Evolutionary conservation across 2,113 vertebrate genomes (phyloP), one percentile per base, ranked within the genome.

Genomic region (Nestor notabilis): DNA sequence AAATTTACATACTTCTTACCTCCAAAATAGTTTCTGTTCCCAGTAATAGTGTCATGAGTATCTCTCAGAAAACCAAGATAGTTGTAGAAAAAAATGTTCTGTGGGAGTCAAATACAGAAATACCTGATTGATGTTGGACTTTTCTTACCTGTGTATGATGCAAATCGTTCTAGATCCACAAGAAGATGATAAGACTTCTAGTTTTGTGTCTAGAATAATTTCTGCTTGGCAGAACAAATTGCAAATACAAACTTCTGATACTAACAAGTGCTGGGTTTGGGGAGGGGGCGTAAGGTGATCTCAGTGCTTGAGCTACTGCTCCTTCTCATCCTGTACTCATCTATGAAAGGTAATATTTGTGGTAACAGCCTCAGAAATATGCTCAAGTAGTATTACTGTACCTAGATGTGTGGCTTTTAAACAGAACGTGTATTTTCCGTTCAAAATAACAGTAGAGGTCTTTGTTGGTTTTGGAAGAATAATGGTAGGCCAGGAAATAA

Each of bases 401-500:
- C 49, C 47, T 69, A 18, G 21, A 18, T 70, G 29, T 81, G 39
- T 7, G 37, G 13, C 68, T 76, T 82, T 21, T 39, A 44, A 44
- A 93, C 76, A 33, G 8, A 74, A 28, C 52, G 10, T 72, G 11
- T 78, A 8, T 72, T 80, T 90, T 71, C n/a, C 76, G 1, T 76
- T 92, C 35, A 58, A 83, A 92, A 58, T 90, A 43, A 43, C 18
- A 43, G 27, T 18, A 29, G n/a, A 49, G 8, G 28, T 31, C 47
- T 75, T 91, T 82, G 50, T 79, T 82, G 14, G 25, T 24, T 9
- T 16, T 78, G 47, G 33, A 91, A 60, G 87, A 78, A 24, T 63
- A 55, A 43, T 55, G 16, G 64, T 89, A 81, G 69, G n/a, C 28
- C 25, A 71, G 65, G n/a, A 68, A 87, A 84, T 63, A 83, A 90